Conservation (phyloP, 2,888 invertebrate species). For the Prionchulus punctatus region DNA sequence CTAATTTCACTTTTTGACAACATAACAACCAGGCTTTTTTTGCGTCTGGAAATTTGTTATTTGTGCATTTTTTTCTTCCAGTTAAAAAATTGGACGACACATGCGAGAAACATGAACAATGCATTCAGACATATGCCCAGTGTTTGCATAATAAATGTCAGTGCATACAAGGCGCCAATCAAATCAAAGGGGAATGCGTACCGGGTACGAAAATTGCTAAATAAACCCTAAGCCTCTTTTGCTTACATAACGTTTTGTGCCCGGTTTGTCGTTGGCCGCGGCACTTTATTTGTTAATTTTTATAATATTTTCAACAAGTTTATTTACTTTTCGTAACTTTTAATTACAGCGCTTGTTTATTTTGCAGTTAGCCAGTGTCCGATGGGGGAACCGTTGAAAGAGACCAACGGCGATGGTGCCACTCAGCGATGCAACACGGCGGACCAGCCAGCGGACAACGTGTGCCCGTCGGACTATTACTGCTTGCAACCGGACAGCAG, state of each 20-base stretch:
- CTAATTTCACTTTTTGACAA: no score
- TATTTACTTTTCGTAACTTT: no score
- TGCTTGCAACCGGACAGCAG: conserved; percentile 13
- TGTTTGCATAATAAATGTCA: conserved; percentile 12
- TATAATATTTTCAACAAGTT: no score
- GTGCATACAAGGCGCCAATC: conserved; percentile 14
- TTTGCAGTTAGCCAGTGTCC: conserved; percentile 13
- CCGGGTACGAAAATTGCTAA: no score
- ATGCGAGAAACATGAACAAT: conserved; percentile 13
- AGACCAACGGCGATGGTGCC: no score
- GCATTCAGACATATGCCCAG: conserved; percentile 11
- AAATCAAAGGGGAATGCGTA: conserved; percentile 6
- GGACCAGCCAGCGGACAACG: conserved; percentile 2
- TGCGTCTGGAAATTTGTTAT: no score
- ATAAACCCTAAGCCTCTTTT: no score
- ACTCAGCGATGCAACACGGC: conserved; percentile 9
- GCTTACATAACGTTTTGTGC: no score
- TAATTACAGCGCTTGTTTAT: no score
- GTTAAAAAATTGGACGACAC: conserved; percentile 10
- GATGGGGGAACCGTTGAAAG: conserved; percentile 12
- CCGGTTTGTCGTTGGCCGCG: background rate
- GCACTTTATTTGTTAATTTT: background rate
- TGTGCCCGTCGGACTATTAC: conserved; percentile 13
- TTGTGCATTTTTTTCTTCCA: conserved; percentile 3
- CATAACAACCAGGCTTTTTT: no score